These are phyloP conservation scores for Hypanus sabinus DNA, from an alignment of 2,113 vertebrate genomes.

Conservation along the genomic window DNA sequence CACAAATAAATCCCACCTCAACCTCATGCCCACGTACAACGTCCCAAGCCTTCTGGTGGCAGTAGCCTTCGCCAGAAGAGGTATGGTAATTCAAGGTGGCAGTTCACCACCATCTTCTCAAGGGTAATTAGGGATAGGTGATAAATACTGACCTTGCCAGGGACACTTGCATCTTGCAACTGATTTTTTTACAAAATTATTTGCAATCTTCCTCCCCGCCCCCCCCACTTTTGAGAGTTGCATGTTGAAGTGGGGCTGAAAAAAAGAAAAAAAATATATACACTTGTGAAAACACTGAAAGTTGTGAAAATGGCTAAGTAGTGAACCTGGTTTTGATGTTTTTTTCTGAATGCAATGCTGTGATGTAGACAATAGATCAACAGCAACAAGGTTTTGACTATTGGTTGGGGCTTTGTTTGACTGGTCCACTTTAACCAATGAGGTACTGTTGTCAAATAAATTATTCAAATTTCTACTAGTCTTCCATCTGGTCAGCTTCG, in stretches of 20 bases:
- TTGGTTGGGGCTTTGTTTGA: not conserved
- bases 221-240: not conserved
- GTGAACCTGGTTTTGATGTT: not conserved
- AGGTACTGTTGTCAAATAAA: not conserved
- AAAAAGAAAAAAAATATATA: not conserved
- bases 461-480: not conserved
- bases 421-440: not conserved
- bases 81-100: no score
- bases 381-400: not conserved
- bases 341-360: not conserved
- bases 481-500: not conserved
- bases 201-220: not conserved
- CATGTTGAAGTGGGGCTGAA: not conserved
- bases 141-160: no score
- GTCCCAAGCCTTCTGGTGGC: no score
- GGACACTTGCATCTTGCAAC: no score
- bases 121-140: no score
- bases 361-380: not conserved
- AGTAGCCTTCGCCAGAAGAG: no score
- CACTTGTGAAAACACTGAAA: conserved; percentile 25
- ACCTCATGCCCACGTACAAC: no score
- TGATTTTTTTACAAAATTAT: no score
- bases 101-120: no score
- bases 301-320: conserved; percentile 29
- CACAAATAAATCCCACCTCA: no score